Evolutionary conservation across 2,113 vertebrate genomes (phyloP).

Genomic region (Podilymbus podiceps): DNA sequence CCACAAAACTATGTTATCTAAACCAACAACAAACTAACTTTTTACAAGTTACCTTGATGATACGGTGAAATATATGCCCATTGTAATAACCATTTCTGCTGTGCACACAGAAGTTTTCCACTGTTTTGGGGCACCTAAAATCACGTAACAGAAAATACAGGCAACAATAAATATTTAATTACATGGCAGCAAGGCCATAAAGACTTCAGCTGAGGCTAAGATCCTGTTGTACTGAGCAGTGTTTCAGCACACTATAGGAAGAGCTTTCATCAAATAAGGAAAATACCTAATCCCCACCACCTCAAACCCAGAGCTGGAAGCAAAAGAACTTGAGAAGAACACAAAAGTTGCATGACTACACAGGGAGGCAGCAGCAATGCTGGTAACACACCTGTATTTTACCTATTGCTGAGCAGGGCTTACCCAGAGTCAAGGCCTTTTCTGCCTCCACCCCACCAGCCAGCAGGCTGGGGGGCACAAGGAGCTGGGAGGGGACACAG

Average conservation of each 20-base stretch:
- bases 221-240: background rate
- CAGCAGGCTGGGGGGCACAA: background rate
- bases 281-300: background rate
- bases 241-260: background rate
- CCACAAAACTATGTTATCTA: background rate
- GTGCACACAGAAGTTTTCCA: constrained; percentile 99
- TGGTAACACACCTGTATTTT: rapidly evolving
- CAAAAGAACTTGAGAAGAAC: background rate
- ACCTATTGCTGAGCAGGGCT: background rate
- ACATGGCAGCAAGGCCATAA: background rate
- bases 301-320: background rate
- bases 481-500: background rate
- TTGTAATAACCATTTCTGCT: constrained; percentile 98
- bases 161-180: background rate
- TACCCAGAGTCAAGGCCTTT: rapidly evolving
- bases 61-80: constrained; percentile 92
- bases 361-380: background rate
- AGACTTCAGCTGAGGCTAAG: background rate
- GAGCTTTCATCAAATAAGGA: background rate
- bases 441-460: background rate
- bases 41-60: constrained; percentile 88
- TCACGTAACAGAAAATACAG: background rate
- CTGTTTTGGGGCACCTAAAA: constrained; percentile 93
- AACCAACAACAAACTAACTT: background rate
- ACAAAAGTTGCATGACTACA: background rate